Percentiles rank a stretch among this genome's conserved stretches.
Evolutionary conservation across 1,140 invertebrate genomes (phyloP).

Genomic region (Ceratosolen fusciceps): DNA sequence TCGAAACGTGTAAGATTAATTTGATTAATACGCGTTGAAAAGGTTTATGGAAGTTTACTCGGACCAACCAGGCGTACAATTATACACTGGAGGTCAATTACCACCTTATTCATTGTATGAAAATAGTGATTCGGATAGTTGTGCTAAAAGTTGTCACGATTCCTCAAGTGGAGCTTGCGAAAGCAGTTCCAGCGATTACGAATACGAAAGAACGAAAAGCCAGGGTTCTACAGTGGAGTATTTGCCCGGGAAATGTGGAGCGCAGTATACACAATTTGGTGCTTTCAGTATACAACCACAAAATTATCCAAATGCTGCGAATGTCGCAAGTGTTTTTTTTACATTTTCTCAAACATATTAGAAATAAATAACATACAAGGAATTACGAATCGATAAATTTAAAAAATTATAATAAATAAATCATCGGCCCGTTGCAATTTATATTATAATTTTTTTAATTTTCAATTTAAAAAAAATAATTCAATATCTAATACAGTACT

Average conservation of each 20-base stretch:
- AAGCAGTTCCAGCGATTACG: conserved; percentile 18
- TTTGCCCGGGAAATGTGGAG: conserved; percentile 80
- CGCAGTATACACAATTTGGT: conserved; percentile 80
- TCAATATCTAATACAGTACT: no score
- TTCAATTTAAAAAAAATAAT: no score
- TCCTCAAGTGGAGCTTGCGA: not conserved
- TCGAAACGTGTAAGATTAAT: no score
- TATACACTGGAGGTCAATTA: conserved; percentile 87
- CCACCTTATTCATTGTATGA: conserved; percentile 62
- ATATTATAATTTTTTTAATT: no score
- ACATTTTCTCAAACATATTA: not conserved
- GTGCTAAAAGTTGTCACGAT: not conserved
- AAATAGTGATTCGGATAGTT: not conserved
- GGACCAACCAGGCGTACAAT: conserved; percentile 89
- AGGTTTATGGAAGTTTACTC: conserved; percentile 82
- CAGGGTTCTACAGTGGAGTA: conserved; percentile 45
- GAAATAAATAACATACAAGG: no score
- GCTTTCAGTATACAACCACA: conserved; percentile 91
- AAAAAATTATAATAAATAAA: no score
- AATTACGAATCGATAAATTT: no score
- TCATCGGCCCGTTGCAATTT: no score
- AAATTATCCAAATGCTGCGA: conserved; percentile 89
- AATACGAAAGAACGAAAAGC: not conserved
- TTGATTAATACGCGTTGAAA: no score
- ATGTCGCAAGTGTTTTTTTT: conserved; percentile 77